Evolutionary conservation across 1,140 invertebrate species (phyloP), one percentile per base, ranked within the genome.

Genomic region (Ericerus pela): DNA sequence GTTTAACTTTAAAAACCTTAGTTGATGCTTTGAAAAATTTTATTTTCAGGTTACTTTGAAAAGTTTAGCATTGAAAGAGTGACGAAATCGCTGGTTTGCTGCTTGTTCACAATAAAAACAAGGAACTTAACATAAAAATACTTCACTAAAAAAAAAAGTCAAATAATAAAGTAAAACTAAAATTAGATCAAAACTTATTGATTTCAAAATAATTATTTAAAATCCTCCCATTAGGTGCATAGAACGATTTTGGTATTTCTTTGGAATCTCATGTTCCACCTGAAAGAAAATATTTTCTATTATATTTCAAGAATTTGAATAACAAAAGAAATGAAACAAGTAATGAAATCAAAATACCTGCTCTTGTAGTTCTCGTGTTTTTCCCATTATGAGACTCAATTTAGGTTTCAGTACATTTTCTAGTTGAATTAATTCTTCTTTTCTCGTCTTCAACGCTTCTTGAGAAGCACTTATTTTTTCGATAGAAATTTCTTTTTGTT

Each of bases 221-320:
- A 47, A 47, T 53, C 83, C 88, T 29, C 92, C 93, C 58, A 92
- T 90, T 27, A 96, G 79, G 68, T 88, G 89, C 2, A 96, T 91
- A 33, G 76, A 70, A 56, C 92, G 75, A 54, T 85, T 84, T 66
- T 94, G 92, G 69, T 97, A 97, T 62, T 82, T 87, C 63, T 84
- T 85, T 0, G 92, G 93, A 62, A 97, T 88, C 66, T 94, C 90
- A 53, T 74, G 72, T 69, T 93, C 83, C 65, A 95, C 86, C 77
- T 88, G 73, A 59, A n/a, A n/a, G n/a, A n/a, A n/a, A n/a, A n/a
- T n/a, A n/a, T n/a, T n/a, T n/a, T n/a, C n/a, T n/a, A n/a, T n/a
- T n/a, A n/a, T n/a, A n/a, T n/a, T n/a, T n/a, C n/a, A 18, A 54
- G n/a, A 33, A 33, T 29, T 29, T 33, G 30, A 31, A 20, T 28